Percentiles rank a stretch among this genome's conserved stretches.
Evolutionary conservation across 2,797 vertebrate species (phyloP).

Genomic region (Liparis tanakae): DNA sequence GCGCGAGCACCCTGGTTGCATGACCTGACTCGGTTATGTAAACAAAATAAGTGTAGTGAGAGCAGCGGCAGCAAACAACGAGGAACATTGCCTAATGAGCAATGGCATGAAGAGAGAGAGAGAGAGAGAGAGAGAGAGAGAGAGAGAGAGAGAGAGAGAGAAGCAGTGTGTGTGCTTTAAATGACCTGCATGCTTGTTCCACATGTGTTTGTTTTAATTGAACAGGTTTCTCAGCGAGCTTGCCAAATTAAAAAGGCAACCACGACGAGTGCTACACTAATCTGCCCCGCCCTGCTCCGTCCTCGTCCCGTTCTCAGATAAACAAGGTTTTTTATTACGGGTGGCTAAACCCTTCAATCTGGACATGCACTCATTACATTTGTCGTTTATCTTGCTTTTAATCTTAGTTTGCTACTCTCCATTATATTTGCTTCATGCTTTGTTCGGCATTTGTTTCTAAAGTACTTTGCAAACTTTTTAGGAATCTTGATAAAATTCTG

Average conservation of each 20-base stretch:
- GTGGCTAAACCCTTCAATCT: slow-evolving; percentile 28
- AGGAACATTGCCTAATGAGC: slow-evolving; percentile 71
- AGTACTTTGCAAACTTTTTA: background rate
- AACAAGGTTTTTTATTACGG: slow-evolving; percentile 12
- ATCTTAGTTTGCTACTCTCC: slow-evolving; percentile 21
- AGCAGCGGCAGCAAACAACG: slow-evolving; percentile 60
- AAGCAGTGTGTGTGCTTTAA: slow-evolving; percentile 22
- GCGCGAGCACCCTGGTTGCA: slow-evolving; percentile 36
- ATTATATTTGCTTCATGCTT: slow-evolving; percentile 2
- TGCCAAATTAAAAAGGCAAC: slow-evolving; percentile 66
- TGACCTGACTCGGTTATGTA: slow-evolving; percentile 73
- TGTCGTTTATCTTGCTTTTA: slow-evolving; percentile 24
- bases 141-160: slow-evolving; percentile 33
- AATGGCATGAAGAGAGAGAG: slow-evolving; percentile 59
- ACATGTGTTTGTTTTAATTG: slow-evolving; percentile 71
- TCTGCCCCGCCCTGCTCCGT: slow-evolving; percentile 29
- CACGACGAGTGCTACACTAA: slow-evolving; percentile 50
- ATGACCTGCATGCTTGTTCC: slow-evolving; percentile 65
- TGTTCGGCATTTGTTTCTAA: background rate
- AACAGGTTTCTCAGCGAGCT: slow-evolving; percentile 59
- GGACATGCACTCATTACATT: slow-evolving; percentile 4
- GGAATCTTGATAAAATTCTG: slow-evolving; percentile 13
- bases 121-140: background rate
- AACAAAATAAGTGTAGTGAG: slow-evolving; percentile 71
- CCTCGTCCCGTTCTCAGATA: slow-evolving; percentile 36